These are phyloP conservation scores for Steinernema feltiae DNA, from an alignment of 1,140 invertebrate genomes.

Conservation along the genomic window DNA sequence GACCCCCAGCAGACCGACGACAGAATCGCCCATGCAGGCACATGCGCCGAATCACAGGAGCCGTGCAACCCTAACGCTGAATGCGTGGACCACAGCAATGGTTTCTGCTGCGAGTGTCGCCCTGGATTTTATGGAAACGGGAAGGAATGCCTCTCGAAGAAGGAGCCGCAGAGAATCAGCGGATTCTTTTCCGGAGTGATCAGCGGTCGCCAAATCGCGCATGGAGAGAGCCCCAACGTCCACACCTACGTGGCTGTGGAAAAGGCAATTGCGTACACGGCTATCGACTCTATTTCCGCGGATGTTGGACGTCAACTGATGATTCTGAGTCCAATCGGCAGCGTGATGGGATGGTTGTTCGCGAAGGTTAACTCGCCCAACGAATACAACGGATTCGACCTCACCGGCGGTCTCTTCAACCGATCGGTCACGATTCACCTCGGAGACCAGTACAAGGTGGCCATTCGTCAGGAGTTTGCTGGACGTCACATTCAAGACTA, in stretches of 20 bases:
- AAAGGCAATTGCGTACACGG: conserved; percentile 82
- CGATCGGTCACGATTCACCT: conserved; percentile 38
- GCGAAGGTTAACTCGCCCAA: conserved; percentile 62
- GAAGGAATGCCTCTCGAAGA: conserved; percentile 74
- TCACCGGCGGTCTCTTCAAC: conserved; percentile 43
- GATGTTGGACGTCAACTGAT: conserved; percentile 73
- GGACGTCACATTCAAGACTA: conserved; percentile 76
- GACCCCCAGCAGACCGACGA: neutral
- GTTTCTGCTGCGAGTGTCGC: conserved; percentile 80
- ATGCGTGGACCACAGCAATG: conserved; percentile 73
- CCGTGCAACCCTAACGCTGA: conserved; percentile 74
- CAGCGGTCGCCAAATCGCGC: conserved; percentile 68
- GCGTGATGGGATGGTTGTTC: conserved; percentile 82
- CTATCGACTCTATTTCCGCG: conserved; percentile 72
- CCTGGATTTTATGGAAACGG: conserved; percentile 81
- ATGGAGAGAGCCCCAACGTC: conserved; percentile 68
- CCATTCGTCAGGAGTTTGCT: conserved; percentile 3
- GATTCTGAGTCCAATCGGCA: conserved; percentile 71
- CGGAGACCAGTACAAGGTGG: conserved; percentile 27
- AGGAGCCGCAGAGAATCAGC: conserved; percentile 73
- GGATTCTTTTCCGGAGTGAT: conserved; percentile 75
- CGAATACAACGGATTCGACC: conserved; percentile 36
- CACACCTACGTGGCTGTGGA: conserved; percentile 83
- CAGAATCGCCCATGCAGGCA: conserved; percentile 43
- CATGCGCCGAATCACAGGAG: conserved; percentile 63